Conservation (phyloP, 2,113 vertebrate genomes). For the Ammospiza caudacuta region DNA sequence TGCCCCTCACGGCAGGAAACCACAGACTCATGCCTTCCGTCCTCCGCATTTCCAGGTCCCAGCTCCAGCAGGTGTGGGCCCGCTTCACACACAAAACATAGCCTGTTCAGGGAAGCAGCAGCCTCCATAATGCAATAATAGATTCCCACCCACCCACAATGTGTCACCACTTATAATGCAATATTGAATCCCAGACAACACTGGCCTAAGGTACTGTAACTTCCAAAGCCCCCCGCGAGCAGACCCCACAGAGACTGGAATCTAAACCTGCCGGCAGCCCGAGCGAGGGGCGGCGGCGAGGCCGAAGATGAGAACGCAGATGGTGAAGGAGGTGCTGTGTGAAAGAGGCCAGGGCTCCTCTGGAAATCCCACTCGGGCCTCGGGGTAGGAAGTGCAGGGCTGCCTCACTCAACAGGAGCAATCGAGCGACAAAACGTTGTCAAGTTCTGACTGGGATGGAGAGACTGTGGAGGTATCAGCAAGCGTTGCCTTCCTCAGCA, state of each 20-base stretch:
- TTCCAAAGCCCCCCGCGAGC: conserved; percentile 49
- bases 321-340: neutral
- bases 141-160: conserved; percentile 63
- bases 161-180: conserved; percentile 70
- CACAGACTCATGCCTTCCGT: conserved; percentile 93
- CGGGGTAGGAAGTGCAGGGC: conserved; percentile 33
- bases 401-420: neutral
- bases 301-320: conserved; percentile 32
- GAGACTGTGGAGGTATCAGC: neutral
- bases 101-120: conserved; percentile 77
- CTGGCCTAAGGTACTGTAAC: conserved; percentile 78
- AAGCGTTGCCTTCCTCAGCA: neutral
- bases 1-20: conserved; percentile 83
- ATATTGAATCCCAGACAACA: conserved; percentile 68
- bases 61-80: conserved; percentile 97
- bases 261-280: conserved; percentile 20
- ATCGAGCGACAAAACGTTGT: neutral
- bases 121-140: conserved; percentile 83
- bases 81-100: conserved; percentile 96
- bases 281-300: neutral
- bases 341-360: conserved; percentile 22
- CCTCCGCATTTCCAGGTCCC: conserved; percentile 90
- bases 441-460: neutral
- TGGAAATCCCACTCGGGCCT: neutral
- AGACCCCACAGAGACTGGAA: conserved; percentile 50